phyloP scores from a whole-genome alignment of 2,888 invertebrate species.

The Stenchaetothrips biformis region DNA sequence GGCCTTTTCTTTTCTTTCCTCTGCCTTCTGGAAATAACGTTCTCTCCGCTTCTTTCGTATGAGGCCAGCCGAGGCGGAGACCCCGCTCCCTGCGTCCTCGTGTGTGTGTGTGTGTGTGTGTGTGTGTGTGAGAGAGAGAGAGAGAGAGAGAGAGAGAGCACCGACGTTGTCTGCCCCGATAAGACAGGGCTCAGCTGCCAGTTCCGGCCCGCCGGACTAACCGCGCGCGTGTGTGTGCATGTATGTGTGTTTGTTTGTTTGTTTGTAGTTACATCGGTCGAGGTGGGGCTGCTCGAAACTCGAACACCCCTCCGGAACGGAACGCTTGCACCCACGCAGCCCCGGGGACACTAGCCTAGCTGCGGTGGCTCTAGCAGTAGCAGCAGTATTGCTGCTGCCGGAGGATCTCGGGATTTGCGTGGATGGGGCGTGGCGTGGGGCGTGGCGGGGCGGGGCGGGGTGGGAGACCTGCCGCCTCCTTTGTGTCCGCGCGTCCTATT shows the following conservation, averaged over 20 bases:
- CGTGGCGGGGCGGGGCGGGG: neutral
- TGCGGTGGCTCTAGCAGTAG: neutral
- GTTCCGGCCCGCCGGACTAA: no score
- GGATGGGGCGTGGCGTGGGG: neutral
- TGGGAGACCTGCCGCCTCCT: neutral
- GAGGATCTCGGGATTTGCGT: neutral
- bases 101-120: neutral
- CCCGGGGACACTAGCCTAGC: neutral
- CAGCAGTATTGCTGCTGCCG: neutral
- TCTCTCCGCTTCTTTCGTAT: no score
- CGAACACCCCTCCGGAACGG: no score
- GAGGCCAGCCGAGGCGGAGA: neutral
- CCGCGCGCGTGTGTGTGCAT: no score
- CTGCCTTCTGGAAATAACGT: neutral
- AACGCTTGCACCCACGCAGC: no score
- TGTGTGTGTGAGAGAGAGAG: neutral
- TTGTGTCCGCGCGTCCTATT: neutral
- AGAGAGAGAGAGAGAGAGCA: neutral
- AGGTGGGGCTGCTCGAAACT: no score
- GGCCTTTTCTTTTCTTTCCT: neutral
- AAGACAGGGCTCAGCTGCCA: neutral
- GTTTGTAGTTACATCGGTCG: no score
- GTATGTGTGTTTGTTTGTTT: no score
- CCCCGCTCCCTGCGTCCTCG: neutral
- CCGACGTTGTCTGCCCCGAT: neutral